Conservation (phyloP, 2,888 invertebrate species). For the Masnerella sp. region DNA sequence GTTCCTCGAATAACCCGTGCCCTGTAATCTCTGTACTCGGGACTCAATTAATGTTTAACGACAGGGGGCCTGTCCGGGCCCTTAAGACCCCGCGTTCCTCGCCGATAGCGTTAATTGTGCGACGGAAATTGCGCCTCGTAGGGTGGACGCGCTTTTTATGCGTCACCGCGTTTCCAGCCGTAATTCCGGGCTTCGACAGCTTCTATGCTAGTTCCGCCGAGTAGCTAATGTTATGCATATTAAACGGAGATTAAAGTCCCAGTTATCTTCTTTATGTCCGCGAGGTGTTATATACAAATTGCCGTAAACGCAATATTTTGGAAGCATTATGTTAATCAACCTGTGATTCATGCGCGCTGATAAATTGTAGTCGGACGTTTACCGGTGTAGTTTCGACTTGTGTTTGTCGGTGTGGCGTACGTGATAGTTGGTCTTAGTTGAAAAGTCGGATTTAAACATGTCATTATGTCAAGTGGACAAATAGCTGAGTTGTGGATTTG, state of each 20-base stretch:
- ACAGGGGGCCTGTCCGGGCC: slow-evolving; percentile 62
- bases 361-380: no score
- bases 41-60: slow-evolving; percentile 73
- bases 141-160: slow-evolving; percentile 38
- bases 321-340: slow-evolving; percentile 46
- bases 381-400: no score
- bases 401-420: no score
- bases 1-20: slow-evolving; percentile 58
- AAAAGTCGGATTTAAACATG: no score
- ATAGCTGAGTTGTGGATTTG: no score
- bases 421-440: no score
- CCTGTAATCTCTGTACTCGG: slow-evolving; percentile 68
- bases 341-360: slow-evolving; percentile 17
- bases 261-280: slow-evolving; percentile 57
- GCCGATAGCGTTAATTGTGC: slow-evolving; percentile 72
- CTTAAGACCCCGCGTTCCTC: slow-evolving; percentile 40
- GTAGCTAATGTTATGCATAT: slow-evolving; percentile 58
- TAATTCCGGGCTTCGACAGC: slow-evolving; percentile 50
- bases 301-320: slow-evolving; percentile 53
- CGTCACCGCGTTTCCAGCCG: slow-evolving; percentile 1
- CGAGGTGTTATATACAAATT: slow-evolving; percentile 56
- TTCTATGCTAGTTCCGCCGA: slow-evolving; percentile 40
- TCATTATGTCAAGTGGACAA: no score
- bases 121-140: slow-evolving; percentile 66
- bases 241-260: slow-evolving; percentile 56